Conservation (phyloP, 2,888 invertebrate species). For the Zaprionus bogoriensis region DNA sequence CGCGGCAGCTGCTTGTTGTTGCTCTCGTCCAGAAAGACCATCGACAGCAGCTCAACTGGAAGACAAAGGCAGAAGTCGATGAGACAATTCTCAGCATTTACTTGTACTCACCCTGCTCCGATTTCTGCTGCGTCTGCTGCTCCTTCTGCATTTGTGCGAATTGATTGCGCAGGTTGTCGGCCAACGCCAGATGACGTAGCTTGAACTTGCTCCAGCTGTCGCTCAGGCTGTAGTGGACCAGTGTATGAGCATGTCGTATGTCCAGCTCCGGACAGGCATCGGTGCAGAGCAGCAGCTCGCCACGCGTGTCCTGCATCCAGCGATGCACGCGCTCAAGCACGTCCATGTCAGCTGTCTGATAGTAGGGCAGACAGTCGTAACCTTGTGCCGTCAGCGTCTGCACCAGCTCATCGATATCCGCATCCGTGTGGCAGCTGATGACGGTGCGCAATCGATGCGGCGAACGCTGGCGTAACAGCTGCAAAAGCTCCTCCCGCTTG, state of each 20-base stretch:
- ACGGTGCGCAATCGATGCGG: conserved; percentile 50
- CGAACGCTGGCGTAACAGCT: conserved; percentile 32
- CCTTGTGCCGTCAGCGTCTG: neutral
- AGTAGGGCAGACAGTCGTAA: conserved; percentile 47
- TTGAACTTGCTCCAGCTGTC: conserved; percentile 57
- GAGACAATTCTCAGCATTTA: neutral
- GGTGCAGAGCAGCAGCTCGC: conserved; percentile 46
- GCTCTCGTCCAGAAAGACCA: conserved; percentile 48
- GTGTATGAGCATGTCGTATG: conserved; percentile 49
- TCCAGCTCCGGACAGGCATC: conserved; percentile 61
- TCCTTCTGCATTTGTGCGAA: neutral
- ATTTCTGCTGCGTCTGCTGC: neutral
- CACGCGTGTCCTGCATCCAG: conserved; percentile 28
- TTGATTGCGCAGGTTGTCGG: conserved; percentile 41
- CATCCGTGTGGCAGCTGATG: conserved; percentile 39
- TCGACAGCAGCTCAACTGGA: conserved; percentile 28
- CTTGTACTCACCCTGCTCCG: conserved; percentile 5
- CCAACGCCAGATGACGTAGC: conserved; percentile 36
- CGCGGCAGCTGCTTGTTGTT: conserved; percentile 55
- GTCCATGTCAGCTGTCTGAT: conserved; percentile 24
- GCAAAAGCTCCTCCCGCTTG: conserved; percentile 28
- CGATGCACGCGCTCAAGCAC: conserved; percentile 31
- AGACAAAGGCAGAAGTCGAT: neutral
- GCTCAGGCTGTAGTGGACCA: conserved; percentile 54
- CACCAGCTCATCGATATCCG: conserved; percentile 39